Conservation (phyloP, 1,140 invertebrate species). For the Telenomus remus region DNA sequence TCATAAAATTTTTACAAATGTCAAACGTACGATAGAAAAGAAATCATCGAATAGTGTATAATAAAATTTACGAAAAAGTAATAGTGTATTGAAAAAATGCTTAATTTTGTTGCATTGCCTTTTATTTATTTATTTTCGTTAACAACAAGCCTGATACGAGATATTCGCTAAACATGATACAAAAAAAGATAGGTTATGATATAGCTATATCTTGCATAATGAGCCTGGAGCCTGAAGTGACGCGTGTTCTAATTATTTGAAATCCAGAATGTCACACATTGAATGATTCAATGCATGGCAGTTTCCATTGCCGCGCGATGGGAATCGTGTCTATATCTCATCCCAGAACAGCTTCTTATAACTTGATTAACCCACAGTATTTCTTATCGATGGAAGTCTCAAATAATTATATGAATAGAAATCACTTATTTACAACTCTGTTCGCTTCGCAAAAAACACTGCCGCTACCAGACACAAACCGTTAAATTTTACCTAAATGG, state of each 20-base stretch:
- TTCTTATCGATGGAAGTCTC: conserved; percentile 36
- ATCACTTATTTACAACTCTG: conserved; percentile 53
- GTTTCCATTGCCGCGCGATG: too few species aligned
- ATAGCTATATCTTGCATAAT: conserved; percentile 7
- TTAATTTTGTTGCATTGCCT: too few species aligned
- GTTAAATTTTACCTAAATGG: conserved; percentile 34
- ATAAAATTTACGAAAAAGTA: too few species aligned
- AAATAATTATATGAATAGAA: conserved; percentile 42
- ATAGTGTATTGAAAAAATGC: too few species aligned
- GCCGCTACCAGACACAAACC: conserved; percentile 46
- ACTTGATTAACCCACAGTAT: conserved; percentile 2
- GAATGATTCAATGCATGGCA: too few species aligned
- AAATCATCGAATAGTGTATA: too few species aligned
- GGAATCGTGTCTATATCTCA: too few species aligned
- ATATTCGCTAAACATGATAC: conserved; percentile 48
- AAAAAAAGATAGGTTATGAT: conserved; percentile 51
- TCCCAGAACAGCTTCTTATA: too few species aligned
- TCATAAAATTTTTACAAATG: too few species aligned
- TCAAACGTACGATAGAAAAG: too few species aligned
- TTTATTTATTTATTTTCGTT: neutral
- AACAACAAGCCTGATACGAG: conserved; percentile 43
- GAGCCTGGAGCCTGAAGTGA: conserved; percentile 32
- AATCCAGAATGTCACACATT: neutral
- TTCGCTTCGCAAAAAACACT: conserved; percentile 43
- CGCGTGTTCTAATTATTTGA: conserved; percentile 9